Evolutionary conservation across 2,113 vertebrate species (phyloP).

Genomic region (Arvicanthis niloticus): DNA sequence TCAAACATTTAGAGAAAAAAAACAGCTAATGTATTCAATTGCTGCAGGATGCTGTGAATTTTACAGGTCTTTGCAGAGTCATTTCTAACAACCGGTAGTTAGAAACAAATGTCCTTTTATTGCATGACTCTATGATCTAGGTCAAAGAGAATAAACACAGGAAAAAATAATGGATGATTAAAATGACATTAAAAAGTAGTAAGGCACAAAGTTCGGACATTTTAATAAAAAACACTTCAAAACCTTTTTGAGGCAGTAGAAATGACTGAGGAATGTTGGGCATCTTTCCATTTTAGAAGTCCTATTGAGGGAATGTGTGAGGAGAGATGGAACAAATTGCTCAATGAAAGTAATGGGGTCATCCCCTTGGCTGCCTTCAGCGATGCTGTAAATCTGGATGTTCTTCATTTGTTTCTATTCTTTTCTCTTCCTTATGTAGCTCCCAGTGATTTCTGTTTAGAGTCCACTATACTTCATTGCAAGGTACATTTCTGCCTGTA

Average conservation of each 20-base stretch:
- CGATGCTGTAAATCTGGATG: conserved; percentile 66
- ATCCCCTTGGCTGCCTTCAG: conserved; percentile 68
- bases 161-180: conserved; percentile 49
- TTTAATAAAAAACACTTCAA: conserved; percentile 57
- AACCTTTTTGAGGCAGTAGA: conserved; percentile 31
- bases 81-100: conserved; percentile 60
- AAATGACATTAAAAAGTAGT: conserved; percentile 50
- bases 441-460: conserved; percentile 51
- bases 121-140: conserved; percentile 53
- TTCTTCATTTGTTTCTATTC: conserved; percentile 72
- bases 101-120: conserved; percentile 55
- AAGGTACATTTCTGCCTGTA: conserved; percentile 58
- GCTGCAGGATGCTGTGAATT: conserved; percentile 60
- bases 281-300: conserved; percentile 69
- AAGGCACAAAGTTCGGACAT: conserved; percentile 51
- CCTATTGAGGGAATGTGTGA: conserved; percentile 62
- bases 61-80: conserved; percentile 58
- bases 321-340: conserved; percentile 75
- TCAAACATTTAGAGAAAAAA: conserved; percentile 38
- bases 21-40: conserved; percentile 60
- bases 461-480: conserved; percentile 58
- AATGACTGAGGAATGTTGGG: conserved; percentile 36
- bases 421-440: conserved; percentile 58
- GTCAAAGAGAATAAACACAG: conserved; percentile 69
- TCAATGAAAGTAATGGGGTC: conserved; percentile 80